phyloP scores from a whole-genome alignment of 2,888 invertebrate species.

The Itoplectis maculator region DNA sequence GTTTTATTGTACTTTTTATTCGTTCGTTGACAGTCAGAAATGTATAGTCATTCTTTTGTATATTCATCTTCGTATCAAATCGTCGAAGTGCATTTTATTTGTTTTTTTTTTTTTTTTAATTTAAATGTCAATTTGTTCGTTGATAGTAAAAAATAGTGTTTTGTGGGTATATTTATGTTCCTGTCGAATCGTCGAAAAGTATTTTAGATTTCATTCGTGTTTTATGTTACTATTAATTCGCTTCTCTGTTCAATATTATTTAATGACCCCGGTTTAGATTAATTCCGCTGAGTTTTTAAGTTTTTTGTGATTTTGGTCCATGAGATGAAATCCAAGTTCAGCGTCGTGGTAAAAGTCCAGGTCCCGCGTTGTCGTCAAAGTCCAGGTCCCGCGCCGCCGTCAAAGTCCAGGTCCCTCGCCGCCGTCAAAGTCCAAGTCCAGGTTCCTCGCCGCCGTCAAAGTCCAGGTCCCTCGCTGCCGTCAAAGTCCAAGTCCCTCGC shows the following conservation, averaged over 20 bases:
- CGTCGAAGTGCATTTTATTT: not conserved
- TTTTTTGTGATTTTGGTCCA: not conserved
- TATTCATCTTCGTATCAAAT: not conserved
- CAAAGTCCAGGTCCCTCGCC: conserved; percentile 22
- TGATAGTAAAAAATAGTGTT: too few species aligned
- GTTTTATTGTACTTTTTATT: too few species aligned
- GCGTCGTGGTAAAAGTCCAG: not conserved
- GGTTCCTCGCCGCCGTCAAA: conserved; percentile 26
- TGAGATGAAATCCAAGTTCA: conserved; percentile 4
- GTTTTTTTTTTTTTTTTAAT: too few species aligned
- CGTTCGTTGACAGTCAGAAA: too few species aligned
- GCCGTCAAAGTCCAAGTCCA: conserved; percentile 33
- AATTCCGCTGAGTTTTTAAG: not conserved
- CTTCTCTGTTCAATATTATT: not conserved
- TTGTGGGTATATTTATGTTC: not conserved
- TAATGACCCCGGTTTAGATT: not conserved
- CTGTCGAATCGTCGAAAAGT: not conserved
- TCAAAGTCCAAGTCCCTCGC: conserved; percentile 24
- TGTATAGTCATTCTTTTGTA: too few species aligned
- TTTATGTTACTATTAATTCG: not conserved
- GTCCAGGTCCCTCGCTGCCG: conserved; percentile 7
- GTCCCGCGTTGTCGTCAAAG: conserved; percentile 5
- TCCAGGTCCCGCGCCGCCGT: conserved; percentile 37
- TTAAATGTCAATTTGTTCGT: too few species aligned
- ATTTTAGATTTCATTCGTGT: not conserved